Percentiles rank a stretch among this genome's conserved stretches.
Evolutionary conservation across 1,140 invertebrate genomes (phyloP).

Genomic region (Drosophila sp.): DNA sequence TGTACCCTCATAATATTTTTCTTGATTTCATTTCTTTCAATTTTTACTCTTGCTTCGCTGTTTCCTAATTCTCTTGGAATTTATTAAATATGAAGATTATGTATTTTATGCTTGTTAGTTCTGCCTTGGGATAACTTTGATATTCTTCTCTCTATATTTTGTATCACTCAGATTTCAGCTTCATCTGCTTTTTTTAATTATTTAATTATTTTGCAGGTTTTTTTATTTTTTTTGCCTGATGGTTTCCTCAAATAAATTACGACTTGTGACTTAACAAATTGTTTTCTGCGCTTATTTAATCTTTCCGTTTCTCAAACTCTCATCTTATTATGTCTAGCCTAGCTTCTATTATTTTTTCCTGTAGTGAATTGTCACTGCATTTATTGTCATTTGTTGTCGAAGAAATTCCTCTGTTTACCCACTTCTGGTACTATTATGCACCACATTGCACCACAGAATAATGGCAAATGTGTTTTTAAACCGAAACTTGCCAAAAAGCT

Average conservation of each 20-base stretch:
- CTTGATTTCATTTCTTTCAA: neutral
- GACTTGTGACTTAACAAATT: neutral
- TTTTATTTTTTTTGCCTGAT: neutral
- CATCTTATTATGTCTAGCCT: constrained; percentile 1
- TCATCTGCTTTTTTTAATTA: neutral
- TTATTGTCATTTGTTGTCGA: constrained; percentile 23
- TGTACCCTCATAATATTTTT: too few species aligned
- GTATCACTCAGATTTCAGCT: neutral
- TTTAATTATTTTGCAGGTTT: neutral
- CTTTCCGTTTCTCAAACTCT: neutral
- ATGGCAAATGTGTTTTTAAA: constrained; percentile 80
- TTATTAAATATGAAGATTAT: too few species aligned
- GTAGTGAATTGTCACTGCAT: constrained; percentile 24
- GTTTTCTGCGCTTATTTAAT: neutral
- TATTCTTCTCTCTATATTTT: neutral
- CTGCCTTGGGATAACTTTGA: neutral
- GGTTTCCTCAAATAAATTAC: neutral
- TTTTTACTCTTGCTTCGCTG: neutral
- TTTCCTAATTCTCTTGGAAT: neutral
- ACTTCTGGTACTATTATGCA: neutral
- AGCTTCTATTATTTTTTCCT: constrained; percentile 1
- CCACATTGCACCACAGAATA: constrained; percentile 41
- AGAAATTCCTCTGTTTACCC: neutral
- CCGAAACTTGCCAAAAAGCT: constrained; percentile 55
- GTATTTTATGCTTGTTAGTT: too few species aligned